phyloP scores from a whole-genome alignment of 2,888 invertebrate species.

The Endotricha flammealis region DNA sequence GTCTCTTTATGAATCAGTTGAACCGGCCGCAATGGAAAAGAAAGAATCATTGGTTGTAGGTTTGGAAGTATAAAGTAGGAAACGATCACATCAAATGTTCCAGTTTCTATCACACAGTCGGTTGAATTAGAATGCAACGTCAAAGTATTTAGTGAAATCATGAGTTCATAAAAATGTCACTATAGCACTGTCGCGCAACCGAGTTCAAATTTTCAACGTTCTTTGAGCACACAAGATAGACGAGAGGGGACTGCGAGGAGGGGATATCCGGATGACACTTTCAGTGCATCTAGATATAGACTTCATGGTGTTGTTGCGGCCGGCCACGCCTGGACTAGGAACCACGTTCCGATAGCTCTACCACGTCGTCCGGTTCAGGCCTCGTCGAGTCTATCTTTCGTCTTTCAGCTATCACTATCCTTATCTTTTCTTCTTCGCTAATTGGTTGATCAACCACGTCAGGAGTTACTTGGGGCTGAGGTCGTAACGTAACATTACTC shows the following conservation, averaged over 20 bases:
- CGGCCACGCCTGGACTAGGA: constrained; percentile 77
- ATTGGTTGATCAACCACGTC: constrained; percentile 44
- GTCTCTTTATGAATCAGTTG: constrained; percentile 60
- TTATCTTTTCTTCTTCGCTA: constrained; percentile 74
- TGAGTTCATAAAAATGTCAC: constrained; percentile 28
- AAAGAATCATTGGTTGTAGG: constrained; percentile 32
- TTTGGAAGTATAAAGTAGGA: constrained; percentile 33
- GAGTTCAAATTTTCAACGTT: constrained; percentile 58
- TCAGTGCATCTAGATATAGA: constrained; percentile 59
- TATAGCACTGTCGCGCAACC: constrained; percentile 54
- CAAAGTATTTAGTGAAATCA: constrained; percentile 15
- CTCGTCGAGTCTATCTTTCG: constrained; percentile 74
- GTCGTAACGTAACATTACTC: constrained; percentile 37
- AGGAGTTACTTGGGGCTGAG: constrained; percentile 33
- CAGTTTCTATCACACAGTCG: constrained; percentile 39
- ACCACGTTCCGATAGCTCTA: constrained; percentile 63
- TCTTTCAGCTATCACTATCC: constrained; percentile 80
- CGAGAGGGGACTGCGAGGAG: constrained; percentile 31
- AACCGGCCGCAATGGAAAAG: constrained; percentile 70
- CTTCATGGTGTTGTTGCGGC: constrained; percentile 73
- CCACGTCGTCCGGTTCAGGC: constrained; percentile 52
- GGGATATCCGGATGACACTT: constrained; percentile 26
- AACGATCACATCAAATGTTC: constrained; percentile 36
- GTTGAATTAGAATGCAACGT: constrained; percentile 33
- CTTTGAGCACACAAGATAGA: constrained; percentile 44